Base-by-base conservation (phyloP, 1,140 invertebrate genomes). In the Prorops nasuta region DNA sequence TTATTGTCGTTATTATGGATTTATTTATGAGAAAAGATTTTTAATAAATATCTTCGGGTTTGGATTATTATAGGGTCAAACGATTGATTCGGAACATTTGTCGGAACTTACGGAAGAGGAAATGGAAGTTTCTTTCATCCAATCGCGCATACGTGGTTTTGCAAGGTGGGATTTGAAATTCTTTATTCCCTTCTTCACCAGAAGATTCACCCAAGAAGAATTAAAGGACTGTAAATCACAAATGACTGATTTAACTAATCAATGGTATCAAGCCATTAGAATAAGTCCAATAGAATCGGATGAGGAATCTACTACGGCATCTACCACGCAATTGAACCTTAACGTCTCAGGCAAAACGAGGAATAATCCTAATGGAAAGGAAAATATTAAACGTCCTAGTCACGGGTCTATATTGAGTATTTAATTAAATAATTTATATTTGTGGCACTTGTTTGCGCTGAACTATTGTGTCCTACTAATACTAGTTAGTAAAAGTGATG, bases 21-120 rank as follows among this genome's bases (percentile, higher is more conserved):
- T n/a, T n/a, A n/a, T n/a, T n/a, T n/a, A n/a, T n/a, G n/a, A n/a
- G 24, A 28, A 28, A 28, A 28, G 24, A 28, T 7, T 7, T 28
- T 28, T 28, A 28, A 7, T 28, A 12, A 28, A 28, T 7, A 6
- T 12, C 24, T 28, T 28, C 24, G 24, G 24, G 6, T 28, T 6
- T n/a, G n/a, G n/a, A 51, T 43, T 64, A 58, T 72, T 71, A 20
- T 56, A 88, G 87, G 95, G 95, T 16, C 92, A 96, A 79, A 86
- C 94, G 6, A 92, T 98, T 32, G 95, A 98, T 77, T 95, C 94
- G 0, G 94, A 97, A 71, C 94, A 96, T 79, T 73, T 98, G 37
- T 97, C 94, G 3, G 94, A 98, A 77, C 84, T 94, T 9, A 98
- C 95, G 0, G 94, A 97, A 74, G 94, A 96, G 66, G 94, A 97